Evolutionary conservation across 2,888 invertebrate genomes (phyloP).

Genomic region (Thelaira solivaga): DNA sequence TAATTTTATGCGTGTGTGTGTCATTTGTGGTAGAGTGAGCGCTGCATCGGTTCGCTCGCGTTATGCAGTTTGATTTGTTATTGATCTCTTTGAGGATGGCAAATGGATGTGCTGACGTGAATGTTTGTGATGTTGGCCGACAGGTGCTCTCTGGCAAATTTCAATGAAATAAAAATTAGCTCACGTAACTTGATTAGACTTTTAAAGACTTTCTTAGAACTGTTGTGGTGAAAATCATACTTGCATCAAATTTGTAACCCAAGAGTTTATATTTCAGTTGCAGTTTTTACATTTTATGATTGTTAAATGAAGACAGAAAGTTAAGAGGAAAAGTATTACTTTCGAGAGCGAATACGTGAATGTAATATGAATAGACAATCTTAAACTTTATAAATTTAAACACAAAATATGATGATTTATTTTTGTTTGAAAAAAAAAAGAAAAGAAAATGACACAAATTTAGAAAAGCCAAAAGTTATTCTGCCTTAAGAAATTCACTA

Average conservation of each 20-base stretch:
- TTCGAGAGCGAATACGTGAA: too few species aligned
- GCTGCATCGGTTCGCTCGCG: conserved; percentile 34
- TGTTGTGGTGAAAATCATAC: conserved; percentile 49
- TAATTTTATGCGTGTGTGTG: conserved; percentile 4
- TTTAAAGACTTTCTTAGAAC: conserved; percentile 60
- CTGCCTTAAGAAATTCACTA: too few species aligned
- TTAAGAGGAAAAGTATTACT: conserved; percentile 27
- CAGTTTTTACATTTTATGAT: conserved; percentile 30
- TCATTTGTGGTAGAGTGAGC: conserved; percentile 32
- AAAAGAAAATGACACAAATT: too few species aligned
- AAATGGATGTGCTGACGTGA: conserved; percentile 61
- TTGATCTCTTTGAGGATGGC: conserved; percentile 61
- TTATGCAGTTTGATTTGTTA: conserved; percentile 52
- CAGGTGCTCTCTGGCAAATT: conserved; percentile 66
- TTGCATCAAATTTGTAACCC: conserved; percentile 51
- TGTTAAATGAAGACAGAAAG: conserved; percentile 49
- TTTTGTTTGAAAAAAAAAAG: too few species aligned
- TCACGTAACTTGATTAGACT: conserved; percentile 62
- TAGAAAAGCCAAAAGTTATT: too few species aligned
- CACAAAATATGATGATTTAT: too few species aligned
- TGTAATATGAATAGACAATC: too few species aligned
- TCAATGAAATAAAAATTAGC: conserved; percentile 52
- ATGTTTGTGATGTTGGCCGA: conserved; percentile 62
- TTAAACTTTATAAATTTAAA: too few species aligned
- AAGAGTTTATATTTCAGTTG: conserved; percentile 51